Conservation (phyloP, 2,113 vertebrate species). For the Ochotona curzoniae region DNA sequence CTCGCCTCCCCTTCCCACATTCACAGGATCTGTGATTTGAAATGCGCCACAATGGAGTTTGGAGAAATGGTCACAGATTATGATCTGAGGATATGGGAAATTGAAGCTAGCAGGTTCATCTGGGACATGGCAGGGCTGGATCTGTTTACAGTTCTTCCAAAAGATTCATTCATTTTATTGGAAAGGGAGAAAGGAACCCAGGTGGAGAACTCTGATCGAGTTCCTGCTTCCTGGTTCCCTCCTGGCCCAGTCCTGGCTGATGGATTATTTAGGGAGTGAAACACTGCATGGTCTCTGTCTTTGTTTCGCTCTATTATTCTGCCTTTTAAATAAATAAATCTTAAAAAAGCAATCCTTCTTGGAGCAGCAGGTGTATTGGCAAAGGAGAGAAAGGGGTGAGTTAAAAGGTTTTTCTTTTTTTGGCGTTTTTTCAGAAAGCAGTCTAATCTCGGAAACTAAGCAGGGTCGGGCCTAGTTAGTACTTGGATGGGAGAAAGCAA, state of each 20-base stretch:
- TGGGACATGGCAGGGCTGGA: background rate
- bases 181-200: no score
- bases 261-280: no score
- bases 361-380: background rate
- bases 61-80: background rate
- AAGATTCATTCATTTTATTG: background rate
- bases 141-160: background rate
- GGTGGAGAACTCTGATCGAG: no score
- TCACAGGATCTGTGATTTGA: background rate
- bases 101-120: background rate
- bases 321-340: no score
- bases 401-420: background rate
- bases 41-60: background rate
- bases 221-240: no score
- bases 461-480: no score
- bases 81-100: background rate
- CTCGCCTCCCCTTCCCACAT: background rate
- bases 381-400: background rate
- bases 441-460: no score
- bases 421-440: no score
- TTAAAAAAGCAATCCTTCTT: background rate
- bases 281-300: no score
- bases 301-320: no score
- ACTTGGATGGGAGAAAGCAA: no score
- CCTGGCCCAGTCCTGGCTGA: no score